A percentile compares a stretch with the other conserved stretches of the same genome.
Evolutionary conservation across 2,113 vertebrate genomes (phyloP).

Genomic region (Nothoprocta perdicaria): DNA sequence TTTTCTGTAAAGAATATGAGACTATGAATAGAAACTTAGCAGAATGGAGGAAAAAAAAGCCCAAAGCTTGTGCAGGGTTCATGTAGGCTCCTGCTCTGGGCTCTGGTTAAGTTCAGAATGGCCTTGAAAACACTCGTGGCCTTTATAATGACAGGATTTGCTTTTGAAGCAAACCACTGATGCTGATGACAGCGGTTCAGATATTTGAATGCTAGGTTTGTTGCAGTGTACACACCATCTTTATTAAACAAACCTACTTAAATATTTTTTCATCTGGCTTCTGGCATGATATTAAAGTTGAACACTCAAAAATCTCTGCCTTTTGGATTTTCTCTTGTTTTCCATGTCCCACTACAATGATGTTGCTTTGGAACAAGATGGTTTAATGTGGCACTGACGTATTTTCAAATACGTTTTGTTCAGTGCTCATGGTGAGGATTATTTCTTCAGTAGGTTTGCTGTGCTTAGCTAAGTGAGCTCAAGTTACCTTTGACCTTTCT

Average conservation of each 20-base stretch:
- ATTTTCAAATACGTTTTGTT: conserved; percentile 56
- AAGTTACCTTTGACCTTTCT: neutral
- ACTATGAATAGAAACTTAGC: neutral
- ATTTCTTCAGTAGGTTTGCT: neutral
- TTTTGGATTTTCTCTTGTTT: conserved; percentile 32
- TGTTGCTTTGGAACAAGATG: conserved; percentile 24
- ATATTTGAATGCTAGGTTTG: neutral
- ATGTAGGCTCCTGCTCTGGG: rapidly evolving
- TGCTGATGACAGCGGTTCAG: neutral
- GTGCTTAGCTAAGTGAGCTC: neutral
- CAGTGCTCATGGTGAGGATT: conserved; percentile 30
- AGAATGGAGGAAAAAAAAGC: neutral
- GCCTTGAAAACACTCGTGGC: neutral
- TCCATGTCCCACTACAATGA: conserved; percentile 32
- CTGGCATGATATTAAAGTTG: neutral
- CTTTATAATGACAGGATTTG: neutral
- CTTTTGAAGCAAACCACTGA: neutral
- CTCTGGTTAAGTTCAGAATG: neutral
- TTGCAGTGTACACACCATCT: conserved; percentile 2
- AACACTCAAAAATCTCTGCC: neutral
- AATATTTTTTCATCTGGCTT: conserved; percentile 6
- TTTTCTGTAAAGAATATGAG: neutral
- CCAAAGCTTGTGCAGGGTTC: rapidly evolving
- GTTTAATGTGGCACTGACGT: neutral
- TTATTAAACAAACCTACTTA: neutral